These are phyloP conservation scores for Auanema freiburgensis DNA, from an alignment of 2,888 invertebrate genomes.

Conservation along the genomic window DNA sequence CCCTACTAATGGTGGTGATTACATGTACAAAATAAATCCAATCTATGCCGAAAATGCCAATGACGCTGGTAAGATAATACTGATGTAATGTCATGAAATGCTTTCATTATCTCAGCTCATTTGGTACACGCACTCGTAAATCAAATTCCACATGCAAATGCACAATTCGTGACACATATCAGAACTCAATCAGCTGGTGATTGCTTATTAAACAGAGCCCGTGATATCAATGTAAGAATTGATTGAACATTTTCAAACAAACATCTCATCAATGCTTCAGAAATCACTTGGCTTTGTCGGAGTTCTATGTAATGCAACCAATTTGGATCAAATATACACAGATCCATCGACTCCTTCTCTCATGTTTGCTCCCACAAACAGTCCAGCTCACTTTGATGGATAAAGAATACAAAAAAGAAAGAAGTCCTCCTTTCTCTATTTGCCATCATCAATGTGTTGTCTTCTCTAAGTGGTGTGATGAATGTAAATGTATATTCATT, in stretches of 20 bases:
- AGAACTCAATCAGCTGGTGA: constrained; percentile 22
- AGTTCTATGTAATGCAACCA: constrained; percentile 16
- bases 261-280: constrained; percentile 3
- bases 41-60: constrained; percentile 20
- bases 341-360: constrained; percentile 14
- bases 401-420: constrained; percentile 12
- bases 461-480: too few relatives aligned
- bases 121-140: constrained; percentile 15
- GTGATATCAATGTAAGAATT: constrained; percentile 12
- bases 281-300: constrained; percentile 13
- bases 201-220: constrained; percentile 19
- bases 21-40: constrained; percentile 19
- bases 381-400: constrained; percentile 24
- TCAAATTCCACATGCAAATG: constrained; percentile 10
- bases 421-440: background rate
- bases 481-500: too few relatives aligned
- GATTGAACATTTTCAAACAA: background rate
- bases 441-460: too few relatives aligned
- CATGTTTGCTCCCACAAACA: constrained; percentile 22
- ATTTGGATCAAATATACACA: constrained; percentile 18
- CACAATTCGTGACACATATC: constrained; percentile 18
- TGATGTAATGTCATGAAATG: background rate
- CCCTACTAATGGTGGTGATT: constrained; percentile 12
- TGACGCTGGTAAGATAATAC: constrained; percentile 14
- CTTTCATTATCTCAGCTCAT: constrained; percentile 10